A percentile compares a stretch with the other conserved stretches of the same genome.
Conservation (phyloP, 1,140 invertebrate genomes). For the Rhagoletis zephyria region DNA sequence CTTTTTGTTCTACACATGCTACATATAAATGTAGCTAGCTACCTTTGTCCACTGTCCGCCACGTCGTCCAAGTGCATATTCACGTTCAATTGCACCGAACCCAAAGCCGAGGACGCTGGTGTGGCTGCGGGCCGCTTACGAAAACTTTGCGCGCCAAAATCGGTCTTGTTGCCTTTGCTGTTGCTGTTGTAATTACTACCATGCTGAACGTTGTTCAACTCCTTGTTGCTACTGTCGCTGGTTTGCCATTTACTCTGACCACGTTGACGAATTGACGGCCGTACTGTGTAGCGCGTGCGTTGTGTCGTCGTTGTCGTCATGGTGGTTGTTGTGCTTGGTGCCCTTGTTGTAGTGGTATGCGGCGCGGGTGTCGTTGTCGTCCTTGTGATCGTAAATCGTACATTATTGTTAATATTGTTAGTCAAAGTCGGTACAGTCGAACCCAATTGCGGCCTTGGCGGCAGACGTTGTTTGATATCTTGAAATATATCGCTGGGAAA, state of each 20-base stretch:
- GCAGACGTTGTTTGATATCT: slow-evolving; percentile 65
- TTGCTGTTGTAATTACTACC: slow-evolving; percentile 58
- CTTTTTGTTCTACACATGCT: neutral
- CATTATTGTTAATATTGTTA: slow-evolving; percentile 58
- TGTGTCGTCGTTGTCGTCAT: slow-evolving; percentile 57
- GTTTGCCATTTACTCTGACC: slow-evolving; percentile 66
- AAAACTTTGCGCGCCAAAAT: slow-evolving; percentile 37
- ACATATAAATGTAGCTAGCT: neutral
- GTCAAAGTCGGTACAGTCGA: slow-evolving; percentile 70
- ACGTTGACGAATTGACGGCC: slow-evolving; percentile 61
- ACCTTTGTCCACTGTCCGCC: slow-evolving; percentile 56
- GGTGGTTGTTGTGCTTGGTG: slow-evolving; percentile 60
- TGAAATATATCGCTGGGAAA: slow-evolving; percentile 72
- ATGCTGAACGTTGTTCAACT: slow-evolving; percentile 53
- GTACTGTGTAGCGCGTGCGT: slow-evolving; percentile 61
- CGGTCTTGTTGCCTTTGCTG: slow-evolving; percentile 56
- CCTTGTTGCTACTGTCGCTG: slow-evolving; percentile 45
- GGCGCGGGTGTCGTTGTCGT: slow-evolving; percentile 68
- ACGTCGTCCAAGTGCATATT: slow-evolving; percentile 54
- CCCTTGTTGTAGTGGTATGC: slow-evolving; percentile 61
- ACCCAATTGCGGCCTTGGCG: slow-evolving; percentile 55
- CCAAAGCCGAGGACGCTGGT: slow-evolving; percentile 50
- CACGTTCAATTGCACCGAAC: slow-evolving; percentile 47
- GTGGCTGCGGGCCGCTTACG: slow-evolving; percentile 53
- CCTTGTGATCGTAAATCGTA: slow-evolving; percentile 61